Percentiles rank a stretch among this genome's conserved stretches.
Conservation (phyloP, 2,888 invertebrate genomes). For the Erannis defoliaria region DNA sequence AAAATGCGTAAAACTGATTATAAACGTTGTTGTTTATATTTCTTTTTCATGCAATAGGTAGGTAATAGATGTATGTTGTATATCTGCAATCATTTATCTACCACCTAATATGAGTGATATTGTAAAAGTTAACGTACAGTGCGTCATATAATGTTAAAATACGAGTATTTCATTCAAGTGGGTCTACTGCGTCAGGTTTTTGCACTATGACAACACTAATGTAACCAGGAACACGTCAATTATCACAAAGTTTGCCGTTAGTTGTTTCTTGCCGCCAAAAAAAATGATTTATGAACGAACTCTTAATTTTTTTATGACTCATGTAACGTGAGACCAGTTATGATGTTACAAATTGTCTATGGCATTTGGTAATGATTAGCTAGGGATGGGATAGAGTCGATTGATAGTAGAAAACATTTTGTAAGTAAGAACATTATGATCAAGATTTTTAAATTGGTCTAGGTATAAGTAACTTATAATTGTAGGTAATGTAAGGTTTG, state of each 20-base stretch:
- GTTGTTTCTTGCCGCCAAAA: slow-evolving; percentile 68
- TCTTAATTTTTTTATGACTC: slow-evolving; percentile 38
- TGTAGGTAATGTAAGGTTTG: too few relatives aligned
- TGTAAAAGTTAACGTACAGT: not conserved
- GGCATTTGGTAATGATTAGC: slow-evolving; percentile 56
- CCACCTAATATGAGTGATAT: too few relatives aligned
- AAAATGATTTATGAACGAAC: slow-evolving; percentile 79
- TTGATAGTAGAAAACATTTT: slow-evolving; percentile 35
- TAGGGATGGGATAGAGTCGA: slow-evolving; percentile 52
- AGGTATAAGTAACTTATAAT: too few relatives aligned
- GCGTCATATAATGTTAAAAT: too few relatives aligned
- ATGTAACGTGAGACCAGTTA: slow-evolving; percentile 78
- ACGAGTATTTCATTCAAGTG: too few relatives aligned
- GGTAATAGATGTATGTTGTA: too few relatives aligned
- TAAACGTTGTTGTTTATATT: too few relatives aligned
- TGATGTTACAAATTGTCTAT: slow-evolving; percentile 81
- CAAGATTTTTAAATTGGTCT: too few relatives aligned
- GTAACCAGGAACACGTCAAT: slow-evolving; percentile 82
- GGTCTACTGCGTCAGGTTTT: slow-evolving; percentile 11
- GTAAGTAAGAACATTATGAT: not conserved
- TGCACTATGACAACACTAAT: slow-evolving; percentile 41
- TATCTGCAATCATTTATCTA: too few relatives aligned
- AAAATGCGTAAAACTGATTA: too few relatives aligned
- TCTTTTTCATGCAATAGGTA: too few relatives aligned
- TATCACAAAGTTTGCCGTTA: slow-evolving; percentile 80